Conservation (phyloP, 2,113 vertebrate genomes). For the Ursus arctos region DNA sequence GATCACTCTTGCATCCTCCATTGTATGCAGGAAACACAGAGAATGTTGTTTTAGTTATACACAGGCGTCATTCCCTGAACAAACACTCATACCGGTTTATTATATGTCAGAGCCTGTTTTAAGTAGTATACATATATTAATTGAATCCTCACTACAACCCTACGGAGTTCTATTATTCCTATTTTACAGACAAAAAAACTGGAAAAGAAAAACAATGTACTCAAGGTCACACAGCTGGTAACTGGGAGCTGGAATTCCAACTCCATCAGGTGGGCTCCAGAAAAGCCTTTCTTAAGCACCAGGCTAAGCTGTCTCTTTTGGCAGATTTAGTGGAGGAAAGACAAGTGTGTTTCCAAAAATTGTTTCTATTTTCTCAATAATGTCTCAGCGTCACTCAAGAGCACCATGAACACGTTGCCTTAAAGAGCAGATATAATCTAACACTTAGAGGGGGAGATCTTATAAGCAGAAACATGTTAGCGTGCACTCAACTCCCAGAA, state of each 20-base stretch:
- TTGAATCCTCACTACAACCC: not conserved
- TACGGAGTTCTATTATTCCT: not conserved
- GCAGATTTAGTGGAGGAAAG: not conserved
- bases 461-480: not conserved
- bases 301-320: not conserved
- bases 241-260: not conserved
- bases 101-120: not conserved
- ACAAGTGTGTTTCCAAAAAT: not conserved
- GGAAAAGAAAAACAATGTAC: not conserved
- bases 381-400: not conserved
- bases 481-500: not conserved
- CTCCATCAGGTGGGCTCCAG: not conserved
- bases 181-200: not conserved
- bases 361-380: not conserved
- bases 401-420: not conserved
- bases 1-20: not conserved
- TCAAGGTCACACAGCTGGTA: not conserved
- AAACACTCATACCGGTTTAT: not conserved
- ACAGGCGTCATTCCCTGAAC: not conserved
- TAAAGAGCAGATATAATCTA: not conserved
- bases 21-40: not conserved
- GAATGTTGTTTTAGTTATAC: not conserved
- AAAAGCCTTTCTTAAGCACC: not conserved
- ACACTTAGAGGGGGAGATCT: not conserved
- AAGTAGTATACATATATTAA: not conserved